Percentiles rank a stretch among this genome's conserved stretches.
Conservation (phyloP, 1,140 invertebrate genomes). For the Formica exsecta region DNA sequence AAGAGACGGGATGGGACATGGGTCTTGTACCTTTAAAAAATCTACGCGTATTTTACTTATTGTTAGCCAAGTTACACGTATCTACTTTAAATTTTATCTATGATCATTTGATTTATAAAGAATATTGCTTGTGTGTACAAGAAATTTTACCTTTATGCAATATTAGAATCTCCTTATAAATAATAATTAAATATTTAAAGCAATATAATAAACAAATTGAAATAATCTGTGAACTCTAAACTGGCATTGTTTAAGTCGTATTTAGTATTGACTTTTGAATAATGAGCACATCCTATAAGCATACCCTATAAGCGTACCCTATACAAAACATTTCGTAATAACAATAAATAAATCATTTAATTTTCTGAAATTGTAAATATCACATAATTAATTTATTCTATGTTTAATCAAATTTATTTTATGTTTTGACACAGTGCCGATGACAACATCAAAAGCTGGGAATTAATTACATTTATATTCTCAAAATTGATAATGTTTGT, state of each 20-base stretch:
- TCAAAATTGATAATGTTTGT: conserved; percentile 14
- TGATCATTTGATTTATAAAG: too few species aligned
- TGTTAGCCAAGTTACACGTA: conserved; percentile 80
- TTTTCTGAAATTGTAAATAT: not conserved
- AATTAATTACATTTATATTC: conserved; percentile 3
- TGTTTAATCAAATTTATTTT: not conserved
- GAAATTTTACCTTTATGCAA: not conserved
- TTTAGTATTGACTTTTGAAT: not conserved
- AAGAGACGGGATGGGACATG: not conserved
- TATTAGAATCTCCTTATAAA: not conserved
- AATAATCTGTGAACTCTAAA: not conserved
- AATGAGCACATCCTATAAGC: not conserved
- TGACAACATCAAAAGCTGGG: not conserved
- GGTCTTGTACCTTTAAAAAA: conserved; percentile 76
- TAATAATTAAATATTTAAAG: conserved; percentile 4
- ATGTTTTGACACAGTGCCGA: not conserved
- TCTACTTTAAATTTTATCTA: not conserved
- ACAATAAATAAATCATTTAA: conserved; percentile 7
- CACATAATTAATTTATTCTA: conserved; percentile 10
- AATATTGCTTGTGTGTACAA: too few species aligned
- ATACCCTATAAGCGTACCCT: not conserved
- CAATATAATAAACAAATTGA: not conserved
- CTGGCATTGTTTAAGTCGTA: not conserved
- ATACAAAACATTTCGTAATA: not conserved
- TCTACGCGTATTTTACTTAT: conserved; percentile 84